Evolutionary conservation across 2,113 vertebrate genomes (phyloP), one percentile per base, ranked within the genome.

Genomic region (Cavia porcellus): DNA sequence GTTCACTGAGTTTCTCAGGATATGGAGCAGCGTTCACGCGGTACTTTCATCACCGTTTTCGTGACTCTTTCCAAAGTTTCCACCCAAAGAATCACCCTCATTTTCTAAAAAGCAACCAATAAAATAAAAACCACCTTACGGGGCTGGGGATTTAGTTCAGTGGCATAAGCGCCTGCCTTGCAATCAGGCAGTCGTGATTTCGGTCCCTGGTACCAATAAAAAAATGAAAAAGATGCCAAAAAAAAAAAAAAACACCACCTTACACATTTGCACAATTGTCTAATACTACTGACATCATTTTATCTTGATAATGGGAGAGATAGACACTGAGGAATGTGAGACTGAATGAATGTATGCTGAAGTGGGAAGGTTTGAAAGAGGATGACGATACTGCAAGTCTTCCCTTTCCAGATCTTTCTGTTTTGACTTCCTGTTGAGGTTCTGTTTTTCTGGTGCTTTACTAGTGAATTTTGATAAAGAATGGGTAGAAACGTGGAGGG

Each of bases 11-110:
- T 32, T 57, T 68, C 15, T 80, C 47, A 14, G 35, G 61, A 57
- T 9, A 24, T 3, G 4, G 14, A 10, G 9, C 10, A 32, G 17
- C 7, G 1, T 38, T 11, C 0, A 20, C 7, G 5, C 7, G 5
- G 4, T 1, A 28, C 38, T 57, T 84, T 94, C 47, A 28, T n/a
- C 3, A 64, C 59, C n/a, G 38, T 42, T 5, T 25, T 30, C 0
- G 1, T 11, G 30, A 59, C 28, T n/a, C 3, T 59, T 57, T 3
- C 32, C 80, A 19, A 61, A 91, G 90, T 86, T 61, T 30, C 82
- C 32, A 47, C 2, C 9, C 14, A 42, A n/a, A 57, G 28, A 38
- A n/a, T 35, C 22, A 1, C 30, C 22, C 22, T 74, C 62, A 22
- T 35, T 74, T 64, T 61, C 64, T 59, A 15, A 55, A 81, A 62